Conservation (phyloP, 2,113 vertebrate species). For the Cepphus grylle region DNA sequence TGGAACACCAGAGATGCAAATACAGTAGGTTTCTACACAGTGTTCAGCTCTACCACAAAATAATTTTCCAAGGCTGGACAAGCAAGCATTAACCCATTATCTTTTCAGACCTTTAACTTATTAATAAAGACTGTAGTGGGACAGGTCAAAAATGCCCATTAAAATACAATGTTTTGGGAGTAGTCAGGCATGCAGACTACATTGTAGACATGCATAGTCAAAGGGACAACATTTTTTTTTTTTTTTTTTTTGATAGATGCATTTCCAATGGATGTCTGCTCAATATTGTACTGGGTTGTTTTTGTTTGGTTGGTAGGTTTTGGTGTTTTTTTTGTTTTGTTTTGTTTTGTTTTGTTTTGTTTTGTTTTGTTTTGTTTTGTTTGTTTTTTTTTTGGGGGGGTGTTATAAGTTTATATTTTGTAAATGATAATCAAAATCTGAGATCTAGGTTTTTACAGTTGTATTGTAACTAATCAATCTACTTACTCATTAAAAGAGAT, state of each 20-base stretch:
- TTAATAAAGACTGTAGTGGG: neutral
- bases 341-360: too few species aligned
- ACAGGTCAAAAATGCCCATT: neutral
- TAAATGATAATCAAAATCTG: neutral
- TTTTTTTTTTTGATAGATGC: neutral
- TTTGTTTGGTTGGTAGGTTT: rapidly evolving
- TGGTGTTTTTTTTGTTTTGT: too few species aligned
- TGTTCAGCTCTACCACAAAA: neutral
- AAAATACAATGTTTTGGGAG: neutral
- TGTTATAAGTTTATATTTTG: neutral
- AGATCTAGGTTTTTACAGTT: neutral
- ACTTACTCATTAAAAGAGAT: neutral
- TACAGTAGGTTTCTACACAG: neutral
- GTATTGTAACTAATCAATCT: neutral
- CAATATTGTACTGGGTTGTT: neutral
- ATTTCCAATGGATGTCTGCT: neutral
- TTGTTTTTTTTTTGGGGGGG: neutral
- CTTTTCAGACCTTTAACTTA: neutral
- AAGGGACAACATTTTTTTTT: neutral
- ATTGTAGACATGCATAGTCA: neutral
- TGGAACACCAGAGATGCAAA: neutral
- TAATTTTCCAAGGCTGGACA: neutral
- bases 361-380: too few species aligned
- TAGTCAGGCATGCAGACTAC: neutral
- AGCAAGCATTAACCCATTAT: neutral